Evolutionary conservation across 2,888 invertebrate genomes (phyloP).

Genomic region (Tenthredo livida): DNA sequence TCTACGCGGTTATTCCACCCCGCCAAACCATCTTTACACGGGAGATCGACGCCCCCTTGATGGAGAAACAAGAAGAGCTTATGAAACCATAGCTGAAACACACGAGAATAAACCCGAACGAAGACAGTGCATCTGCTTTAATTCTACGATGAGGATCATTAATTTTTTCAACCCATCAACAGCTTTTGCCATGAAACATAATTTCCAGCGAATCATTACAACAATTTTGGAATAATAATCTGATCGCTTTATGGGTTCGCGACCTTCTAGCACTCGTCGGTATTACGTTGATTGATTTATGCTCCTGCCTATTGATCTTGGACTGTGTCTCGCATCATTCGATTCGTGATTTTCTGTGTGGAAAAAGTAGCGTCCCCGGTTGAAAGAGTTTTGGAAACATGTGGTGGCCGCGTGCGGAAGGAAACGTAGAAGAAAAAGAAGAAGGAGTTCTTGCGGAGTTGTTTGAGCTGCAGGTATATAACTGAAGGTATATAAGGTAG

Average conservation of each 20-base stretch:
- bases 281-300: conserved; percentile 14
- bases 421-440: neutral
- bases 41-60: conserved; percentile 20
- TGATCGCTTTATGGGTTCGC: neutral
- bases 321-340: neutral
- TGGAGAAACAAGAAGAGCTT: neutral
- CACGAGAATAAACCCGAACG: neutral
- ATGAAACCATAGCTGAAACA: neutral
- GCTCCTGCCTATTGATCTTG: neutral
- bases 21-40: neutral
- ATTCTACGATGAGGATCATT: neutral
- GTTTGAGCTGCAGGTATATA: conserved; percentile 20
- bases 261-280: neutral
- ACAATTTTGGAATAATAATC: neutral
- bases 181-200: neutral
- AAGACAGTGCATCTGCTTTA: neutral
- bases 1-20: neutral
- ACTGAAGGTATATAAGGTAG: neutral
- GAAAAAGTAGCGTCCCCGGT: neutral
- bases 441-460: neutral
- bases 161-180: neutral
- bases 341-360: neutral
- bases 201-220: neutral
- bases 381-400: neutral
- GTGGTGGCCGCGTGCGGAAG: neutral